Evolutionary conservation across 2,888 invertebrate genomes (phyloP), one percentile per base, ranked within the genome.

Genomic region (Hoplodrina blanda): DNA sequence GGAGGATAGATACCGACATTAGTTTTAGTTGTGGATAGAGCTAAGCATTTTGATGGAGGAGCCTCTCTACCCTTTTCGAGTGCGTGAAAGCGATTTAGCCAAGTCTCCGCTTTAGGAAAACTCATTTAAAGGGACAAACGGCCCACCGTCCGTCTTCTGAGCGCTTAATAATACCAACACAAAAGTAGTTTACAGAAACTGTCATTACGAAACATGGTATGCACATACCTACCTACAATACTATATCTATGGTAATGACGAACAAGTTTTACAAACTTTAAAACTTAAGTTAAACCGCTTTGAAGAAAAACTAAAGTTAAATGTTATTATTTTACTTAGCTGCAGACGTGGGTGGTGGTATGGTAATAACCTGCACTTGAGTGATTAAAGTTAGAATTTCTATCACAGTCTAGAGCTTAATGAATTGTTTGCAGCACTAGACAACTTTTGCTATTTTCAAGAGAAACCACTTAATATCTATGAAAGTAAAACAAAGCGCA

Each of bases 61-160:
- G 49, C 62, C 69, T 69, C 60, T 69, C 61, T 63, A 73, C 76
- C 81, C 76, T 76, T 76, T 71, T 71, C 52, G 67, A 69, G 71
- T 69, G 49, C 55, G 62, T 69, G 73, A 74, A 77, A 77, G 78
- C 62, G 74, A 82, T 82, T 81, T 70, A 79, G 67, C 61, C 76
- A 63, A 84, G 73, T 73, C 76, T 77, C 55, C 62, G 57, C 50
- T 75, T 80, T 69, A 62, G 64, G 61, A 33, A 76, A 82, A 80
- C 77, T 82, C 82, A 80, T 84, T 76, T 70, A 61, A 63, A 74
- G 76, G 72, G 81, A 82, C 76, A 61, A 79, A 81, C 76, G 63
- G 57, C 59, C 11, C 7, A 56, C 72, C 66, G 72, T 74, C 53
- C 56, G 52, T 81, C 79, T 81, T 72, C 62, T 57, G 46, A 64